phyloP scores from a whole-genome alignment of 2,888 invertebrate species.

The Lypha dubia region DNA sequence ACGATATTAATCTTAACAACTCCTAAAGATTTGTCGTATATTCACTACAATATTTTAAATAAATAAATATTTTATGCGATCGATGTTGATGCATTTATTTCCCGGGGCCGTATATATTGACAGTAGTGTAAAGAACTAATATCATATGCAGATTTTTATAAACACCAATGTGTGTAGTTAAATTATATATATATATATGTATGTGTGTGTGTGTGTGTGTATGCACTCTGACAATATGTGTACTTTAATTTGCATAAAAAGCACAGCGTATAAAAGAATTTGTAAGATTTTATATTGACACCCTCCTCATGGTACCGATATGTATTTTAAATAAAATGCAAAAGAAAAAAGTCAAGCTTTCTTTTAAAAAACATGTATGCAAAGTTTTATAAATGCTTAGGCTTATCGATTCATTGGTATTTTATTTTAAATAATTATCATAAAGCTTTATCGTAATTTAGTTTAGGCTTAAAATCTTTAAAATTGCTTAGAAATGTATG shows the following conservation, averaged over 20 bases:
- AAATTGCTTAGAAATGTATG: no score
- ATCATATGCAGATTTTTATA: not conserved
- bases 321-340: not conserved
- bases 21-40: no score
- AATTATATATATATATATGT: no score
- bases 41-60: no score
- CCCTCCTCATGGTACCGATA: not conserved
- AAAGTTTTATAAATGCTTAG: not conserved
- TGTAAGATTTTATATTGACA: slow-evolving; percentile 17
- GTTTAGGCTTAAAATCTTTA: no score
- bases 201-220: no score
- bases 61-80: no score
- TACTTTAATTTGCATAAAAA: slow-evolving; percentile 56
- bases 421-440: not conserved
- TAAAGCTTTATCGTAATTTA: not conserved
- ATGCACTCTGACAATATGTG: not conserved
- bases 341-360: slow-evolving; percentile 24
- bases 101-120: not conserved
- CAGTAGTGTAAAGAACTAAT: slow-evolving; percentile 20
- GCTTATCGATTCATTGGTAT: not conserved
- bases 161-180: slow-evolving; percentile 4
- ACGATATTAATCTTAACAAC: not conserved
- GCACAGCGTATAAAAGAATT: slow-evolving; percentile 15
- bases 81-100: not conserved
- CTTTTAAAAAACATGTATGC: not conserved